These are phyloP conservation scores for Hemiscyllium ocellatum DNA, from an alignment of 2,113 vertebrate genomes.

Conservation along the genomic window DNA sequence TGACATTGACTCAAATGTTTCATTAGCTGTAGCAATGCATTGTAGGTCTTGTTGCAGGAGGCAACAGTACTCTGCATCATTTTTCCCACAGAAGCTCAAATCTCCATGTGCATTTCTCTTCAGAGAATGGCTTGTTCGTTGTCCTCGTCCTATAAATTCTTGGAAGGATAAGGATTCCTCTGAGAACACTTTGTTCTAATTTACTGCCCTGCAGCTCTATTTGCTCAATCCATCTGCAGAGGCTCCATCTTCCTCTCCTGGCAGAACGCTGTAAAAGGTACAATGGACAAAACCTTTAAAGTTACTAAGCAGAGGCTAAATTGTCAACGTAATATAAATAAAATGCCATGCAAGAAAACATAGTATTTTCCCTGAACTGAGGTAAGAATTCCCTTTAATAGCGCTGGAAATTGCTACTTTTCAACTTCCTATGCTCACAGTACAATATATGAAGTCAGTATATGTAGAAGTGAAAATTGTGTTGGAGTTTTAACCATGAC, in stretches of 20 bases:
- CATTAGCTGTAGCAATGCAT: neutral
- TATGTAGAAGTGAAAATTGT: neutral
- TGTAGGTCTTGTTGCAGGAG: neutral
- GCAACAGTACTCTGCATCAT: too few species aligned
- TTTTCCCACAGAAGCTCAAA: neutral
- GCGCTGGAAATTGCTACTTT: neutral
- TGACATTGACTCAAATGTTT: neutral
- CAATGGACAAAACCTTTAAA: neutral
- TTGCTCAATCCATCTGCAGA: neutral
- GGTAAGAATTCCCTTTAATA: neutral
- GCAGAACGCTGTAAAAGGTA: neutral
- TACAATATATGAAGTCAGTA: neutral
- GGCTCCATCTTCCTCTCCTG: neutral
- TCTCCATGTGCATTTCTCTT: neutral
- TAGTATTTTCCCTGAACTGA: neutral
- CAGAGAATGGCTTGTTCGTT: neutral
- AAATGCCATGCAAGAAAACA: neutral
- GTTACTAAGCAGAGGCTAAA: neutral
- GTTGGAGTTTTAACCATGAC: neutral
- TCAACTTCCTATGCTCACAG: neutral
- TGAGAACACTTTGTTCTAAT: neutral
- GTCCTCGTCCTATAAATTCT: neutral
- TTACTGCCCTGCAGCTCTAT: neutral
- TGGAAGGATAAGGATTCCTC: conserved; percentile 8
- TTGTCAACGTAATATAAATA: neutral